Conservation (phyloP, 1,140 invertebrate species). For the Drosophila obscura region DNA sequence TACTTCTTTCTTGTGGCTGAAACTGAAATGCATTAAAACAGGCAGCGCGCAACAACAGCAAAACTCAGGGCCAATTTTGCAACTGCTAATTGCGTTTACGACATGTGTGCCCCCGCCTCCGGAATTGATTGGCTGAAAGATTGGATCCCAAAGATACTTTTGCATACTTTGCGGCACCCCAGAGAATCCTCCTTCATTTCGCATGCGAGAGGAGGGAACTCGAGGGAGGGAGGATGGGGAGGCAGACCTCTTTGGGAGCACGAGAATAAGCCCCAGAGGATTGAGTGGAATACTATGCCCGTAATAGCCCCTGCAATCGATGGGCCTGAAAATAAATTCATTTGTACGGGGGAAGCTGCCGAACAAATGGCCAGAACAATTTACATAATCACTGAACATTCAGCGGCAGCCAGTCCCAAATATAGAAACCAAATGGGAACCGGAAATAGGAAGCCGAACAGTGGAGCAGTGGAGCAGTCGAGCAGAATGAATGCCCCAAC, state of each 20-base stretch:
- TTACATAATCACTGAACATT: slow-evolving; percentile 70
- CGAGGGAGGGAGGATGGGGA: too few species aligned
- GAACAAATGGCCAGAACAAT: slow-evolving; percentile 52
- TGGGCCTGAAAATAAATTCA: slow-evolving; percentile 48
- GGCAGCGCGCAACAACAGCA: slow-evolving; percentile 35
- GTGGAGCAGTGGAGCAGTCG: too few species aligned
- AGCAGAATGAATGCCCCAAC: slow-evolving; percentile 45
- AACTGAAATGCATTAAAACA: slow-evolving; percentile 62
- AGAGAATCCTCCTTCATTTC: slow-evolving; percentile 1
- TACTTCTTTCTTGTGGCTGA: slow-evolving; percentile 31
- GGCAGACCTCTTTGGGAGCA: too few species aligned
- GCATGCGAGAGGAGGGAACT: too few species aligned
- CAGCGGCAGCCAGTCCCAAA: slow-evolving; percentile 47
- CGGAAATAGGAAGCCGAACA: slow-evolving; percentile 69
- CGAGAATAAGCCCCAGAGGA: background rate
- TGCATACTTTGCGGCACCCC: slow-evolving; percentile 3
- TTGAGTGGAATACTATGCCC: background rate
- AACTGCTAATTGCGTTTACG: slow-evolving; percentile 41
- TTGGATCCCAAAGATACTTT: too few species aligned
- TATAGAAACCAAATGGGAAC: slow-evolving; percentile 71
- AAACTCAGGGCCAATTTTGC: background rate
- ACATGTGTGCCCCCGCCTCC: slow-evolving; percentile 38
- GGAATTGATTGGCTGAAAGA: slow-evolving; percentile 37
- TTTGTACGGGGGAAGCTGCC: slow-evolving; percentile 31
- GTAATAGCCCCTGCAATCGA: slow-evolving; percentile 51